Conservation (phyloP, 2,888 invertebrate genomes). For the Trachelus stipa region DNA sequence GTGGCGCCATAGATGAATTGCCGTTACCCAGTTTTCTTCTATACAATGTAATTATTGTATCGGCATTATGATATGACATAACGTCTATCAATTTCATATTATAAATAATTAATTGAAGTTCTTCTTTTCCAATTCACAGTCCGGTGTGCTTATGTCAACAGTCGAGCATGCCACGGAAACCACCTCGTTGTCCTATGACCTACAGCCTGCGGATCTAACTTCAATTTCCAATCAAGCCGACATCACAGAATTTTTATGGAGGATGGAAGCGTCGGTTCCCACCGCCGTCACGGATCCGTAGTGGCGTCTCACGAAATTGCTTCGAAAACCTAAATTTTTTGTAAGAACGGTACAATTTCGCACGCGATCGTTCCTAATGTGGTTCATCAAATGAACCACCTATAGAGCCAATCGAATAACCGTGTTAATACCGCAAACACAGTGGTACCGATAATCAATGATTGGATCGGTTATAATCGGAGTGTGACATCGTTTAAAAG, state of each 20-base stretch:
- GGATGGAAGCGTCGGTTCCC: neutral
- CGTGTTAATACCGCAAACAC: neutral
- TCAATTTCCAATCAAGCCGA: neutral
- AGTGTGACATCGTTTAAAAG: neutral
- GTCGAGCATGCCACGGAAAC: neutral
- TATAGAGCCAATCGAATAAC: neutral
- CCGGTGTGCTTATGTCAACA: no score
- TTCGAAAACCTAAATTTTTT: neutral
- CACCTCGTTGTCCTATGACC: neutral
- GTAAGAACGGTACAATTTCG: neutral
- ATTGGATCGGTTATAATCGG: constrained; percentile 1
- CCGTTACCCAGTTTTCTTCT: neutral
- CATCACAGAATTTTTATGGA: neutral
- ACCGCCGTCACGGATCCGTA: neutral
- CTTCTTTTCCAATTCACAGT: neutral
- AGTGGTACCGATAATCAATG: neutral
- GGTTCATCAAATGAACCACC: neutral
- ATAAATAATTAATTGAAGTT: neutral
- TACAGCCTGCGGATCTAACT: neutral
- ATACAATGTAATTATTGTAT: neutral
- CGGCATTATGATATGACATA: neutral
- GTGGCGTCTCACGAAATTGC: neutral
- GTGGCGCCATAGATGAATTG: neutral
- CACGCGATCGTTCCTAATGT: neutral
- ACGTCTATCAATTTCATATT: no score